Evolutionary conservation across 2,888 invertebrate species (phyloP), one percentile per base, ranked within the genome.

Genomic region (Catocala sponsa): DNA sequence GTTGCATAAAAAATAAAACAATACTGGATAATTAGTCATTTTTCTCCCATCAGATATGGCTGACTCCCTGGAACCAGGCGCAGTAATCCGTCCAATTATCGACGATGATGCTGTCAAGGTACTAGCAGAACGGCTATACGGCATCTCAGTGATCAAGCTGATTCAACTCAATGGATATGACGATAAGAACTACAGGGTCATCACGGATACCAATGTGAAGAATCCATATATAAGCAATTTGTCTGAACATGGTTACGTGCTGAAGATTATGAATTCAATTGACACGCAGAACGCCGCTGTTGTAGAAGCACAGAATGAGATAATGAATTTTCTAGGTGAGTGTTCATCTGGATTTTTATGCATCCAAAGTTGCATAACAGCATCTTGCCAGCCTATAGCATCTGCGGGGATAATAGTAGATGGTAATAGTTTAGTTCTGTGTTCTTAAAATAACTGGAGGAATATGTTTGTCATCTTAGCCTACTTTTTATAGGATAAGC

Each of bases 241-340:
- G 67, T 94, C 94, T 67, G 90, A 95, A 0, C 85, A 96, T 72
- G 97, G 97, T 0, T 97, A 97, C 81, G 96, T 98, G 15, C 88
- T 98, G 61, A 98, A 98, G 94, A 96, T 98, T 53, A 94, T 98
- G 75, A 98, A 98, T 90, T 95, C 97, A 0, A 91, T 97, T 84
- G 98, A 98, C 86, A 97, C 98, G 0, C 94, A 95, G 79, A 96
- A 97, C 50, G 84, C 92, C 0, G 86, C 87, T 0, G 94, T 96
- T 15, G 95, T 98, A 6, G 97, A 97, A 63, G 98, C 96, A 0
- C 98, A 98, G 89, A 97, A 96, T 70, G 95, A 96, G 72, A 91
- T 97, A 69, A 95, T 98, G 95, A 87, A 97, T 41, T 96, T 95
- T 84, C 92, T 98, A 74, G 93, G 97, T 96, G 87, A 95, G 95